phyloP scores from a whole-genome alignment of 53 echinoderm and acorn worm species.

The Apostichopus leukothele region DNA sequence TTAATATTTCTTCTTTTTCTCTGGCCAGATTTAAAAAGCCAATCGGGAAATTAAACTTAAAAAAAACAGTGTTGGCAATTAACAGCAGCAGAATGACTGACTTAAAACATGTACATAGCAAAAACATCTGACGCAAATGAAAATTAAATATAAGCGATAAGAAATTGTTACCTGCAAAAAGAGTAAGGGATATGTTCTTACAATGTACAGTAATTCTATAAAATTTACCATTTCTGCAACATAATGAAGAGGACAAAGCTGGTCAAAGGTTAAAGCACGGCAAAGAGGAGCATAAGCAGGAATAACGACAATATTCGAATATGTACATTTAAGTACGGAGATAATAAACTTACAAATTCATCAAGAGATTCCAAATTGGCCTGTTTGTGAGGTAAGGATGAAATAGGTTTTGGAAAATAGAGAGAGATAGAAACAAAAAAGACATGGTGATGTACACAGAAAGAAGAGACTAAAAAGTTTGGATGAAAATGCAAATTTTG shows the following conservation, averaged over 20 bases:
- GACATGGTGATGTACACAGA: neutral
- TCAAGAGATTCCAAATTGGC: slow-evolving; percentile 88
- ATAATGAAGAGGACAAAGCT: neutral
- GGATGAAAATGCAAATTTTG: neutral
- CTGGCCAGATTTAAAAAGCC: too few species aligned
- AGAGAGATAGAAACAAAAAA: neutral
- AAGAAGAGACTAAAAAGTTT: slow-evolving; percentile 23
- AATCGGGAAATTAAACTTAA: too few species aligned
- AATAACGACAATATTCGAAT: neutral
- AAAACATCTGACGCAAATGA: too few species aligned
- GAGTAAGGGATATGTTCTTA: too few species aligned
- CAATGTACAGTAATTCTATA: too few species aligned
- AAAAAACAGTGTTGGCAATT: too few species aligned
- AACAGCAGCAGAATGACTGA: too few species aligned
- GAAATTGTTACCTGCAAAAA: too few species aligned
- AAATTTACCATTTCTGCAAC: neutral
- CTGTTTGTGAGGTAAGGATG: slow-evolving; percentile 52
- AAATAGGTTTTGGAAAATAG: neutral
- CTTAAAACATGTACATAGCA: too few species aligned
- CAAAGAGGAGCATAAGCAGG: neutral
- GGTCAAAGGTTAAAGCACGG: neutral
- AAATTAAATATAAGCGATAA: too few species aligned
- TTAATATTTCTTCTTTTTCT: too few species aligned
- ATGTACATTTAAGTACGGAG: neutral
- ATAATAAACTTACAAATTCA: slow-evolving; percentile 80